A percentile compares a stretch with the other conserved stretches of the same genome.
phyloP scores from a whole-genome alignment of 2,797 vertebrate species.

The Rhynchonycteris naso region DNA sequence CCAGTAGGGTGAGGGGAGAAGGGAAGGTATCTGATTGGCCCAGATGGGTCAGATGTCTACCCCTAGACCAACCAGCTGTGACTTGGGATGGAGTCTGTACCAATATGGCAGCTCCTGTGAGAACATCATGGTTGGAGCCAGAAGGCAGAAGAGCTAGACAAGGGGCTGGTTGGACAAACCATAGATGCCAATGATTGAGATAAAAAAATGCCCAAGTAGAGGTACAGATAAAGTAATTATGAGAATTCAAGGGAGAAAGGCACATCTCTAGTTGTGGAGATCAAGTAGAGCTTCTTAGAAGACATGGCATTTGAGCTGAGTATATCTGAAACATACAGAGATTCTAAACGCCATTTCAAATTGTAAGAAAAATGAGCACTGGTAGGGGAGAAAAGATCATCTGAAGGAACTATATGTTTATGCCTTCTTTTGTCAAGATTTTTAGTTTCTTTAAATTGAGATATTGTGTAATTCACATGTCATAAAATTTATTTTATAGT shows the following conservation, averaged over 20 bases:
- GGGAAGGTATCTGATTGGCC: neutral
- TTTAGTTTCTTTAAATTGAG: neutral
- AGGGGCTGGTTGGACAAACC: neutral
- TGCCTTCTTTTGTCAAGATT: neutral
- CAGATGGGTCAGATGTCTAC: neutral
- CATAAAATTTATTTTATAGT: too few species aligned
- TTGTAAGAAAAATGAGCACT: neutral
- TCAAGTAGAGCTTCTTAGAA: neutral
- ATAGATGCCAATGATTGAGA: neutral
- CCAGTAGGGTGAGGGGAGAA: accelerated
- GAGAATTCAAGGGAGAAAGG: neutral
- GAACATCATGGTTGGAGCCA: neutral
- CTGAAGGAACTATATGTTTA: neutral
- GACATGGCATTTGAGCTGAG: neutral
- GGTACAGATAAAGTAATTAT: neutral
- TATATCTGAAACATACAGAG: neutral
- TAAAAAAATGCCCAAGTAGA: neutral
- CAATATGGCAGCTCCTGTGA: neutral
- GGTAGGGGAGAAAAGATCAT: neutral
- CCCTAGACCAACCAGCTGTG: neutral
- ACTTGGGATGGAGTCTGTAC: neutral
- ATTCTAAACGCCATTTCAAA: neutral
- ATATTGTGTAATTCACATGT: too few species aligned
- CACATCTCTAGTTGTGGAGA: neutral
- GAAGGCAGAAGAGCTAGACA: neutral